Base-by-base conservation (phyloP, 2,797 vertebrate species). In the Psittacula derbiana region DNA sequence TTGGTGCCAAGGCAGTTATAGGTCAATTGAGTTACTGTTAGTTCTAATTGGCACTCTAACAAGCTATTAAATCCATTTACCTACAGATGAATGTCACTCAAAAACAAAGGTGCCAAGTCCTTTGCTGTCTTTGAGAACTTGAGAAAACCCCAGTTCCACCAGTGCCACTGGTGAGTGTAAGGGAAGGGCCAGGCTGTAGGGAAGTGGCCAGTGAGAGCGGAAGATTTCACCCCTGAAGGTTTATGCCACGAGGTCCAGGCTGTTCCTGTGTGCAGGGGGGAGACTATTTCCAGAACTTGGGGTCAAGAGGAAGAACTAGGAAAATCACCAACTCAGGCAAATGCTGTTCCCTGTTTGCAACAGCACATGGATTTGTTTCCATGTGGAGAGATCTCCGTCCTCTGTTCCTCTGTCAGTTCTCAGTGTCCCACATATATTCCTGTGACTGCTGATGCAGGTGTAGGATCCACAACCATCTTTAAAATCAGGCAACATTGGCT, bases 21-120 rank as follows among this genome's bases (percentile, higher is more conserved):
- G 96, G 95, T 97, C 95, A 96, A 96, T 97, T 95, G 96, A 96
- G 93, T 96, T 96, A 96, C 95, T 97, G 96, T 95, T 96, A 86
- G 88, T 94, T 95, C 92, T 96, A 96, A 97, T 91, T 97, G 94
- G 94, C 94, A 91, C 79, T 95, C 94, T 95, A 96, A 95, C 93
- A 96, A 95, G 93, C 95, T 92, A 92, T 95, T 96, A 96, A 91
- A 96, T 96, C 93, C 95, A 95, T 97, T 95, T 95, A 95, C 93
- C 93, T 95, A 46, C 84, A 90, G 88, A 93, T 95, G 93, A 96
- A 95, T 88, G 96, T 96, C 95, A 96, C 70, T 96, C 92, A 94
- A 70, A 95, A 92, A 90, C 80, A 92, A 91, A 97, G 91, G 92
- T 95, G 93, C 95, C 94, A 95, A 46, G 73, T 97, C 58, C 69